Base-by-base conservation (phyloP, 2,888 invertebrate genomes). In the Pyrochroa serraticornis region DNA sequence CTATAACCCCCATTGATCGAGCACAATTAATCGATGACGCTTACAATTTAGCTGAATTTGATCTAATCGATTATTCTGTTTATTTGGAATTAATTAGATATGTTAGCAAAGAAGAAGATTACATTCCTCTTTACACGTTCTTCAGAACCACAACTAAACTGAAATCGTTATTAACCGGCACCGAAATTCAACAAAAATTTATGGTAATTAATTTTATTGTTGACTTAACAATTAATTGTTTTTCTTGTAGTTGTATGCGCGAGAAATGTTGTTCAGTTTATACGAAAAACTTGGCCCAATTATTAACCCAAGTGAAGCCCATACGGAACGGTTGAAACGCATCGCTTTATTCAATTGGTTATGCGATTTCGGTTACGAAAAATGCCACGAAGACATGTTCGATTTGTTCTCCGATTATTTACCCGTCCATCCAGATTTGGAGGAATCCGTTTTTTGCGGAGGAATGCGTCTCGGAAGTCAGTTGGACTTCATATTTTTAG, bases 11-110 rank as follows among this genome's bases (percentile, higher is more conserved):
- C 0, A 67, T 87, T 5, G 91, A 90, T 75, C 82, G 93, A 36
- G 92, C 90, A 0, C 90, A 92, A 56, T 69, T 88, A 3, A 76
- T 95, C 0, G 89, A 91, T 66, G 93, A 95, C 74, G 80, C 87
- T 6, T 83, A 87, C 57, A 84, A 84, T 64, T 76, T 88, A 48
- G 87, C 87, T 2, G 78, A 83, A 47, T 82, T 84, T 54, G 85
- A 84, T 30, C 77, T 83, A 33, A 75, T 88, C 51, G 80, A 79
- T 3, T 86, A 86, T 69, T 66, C 71, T 0, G 63, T 79, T 12
- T 82, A 87, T 0, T 78, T 90, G 43, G 81, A 84, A 10, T 71
- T 90, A 14, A 82, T 85, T 1, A 74, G 76, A 6, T 90, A 89
- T 72, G 75, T 90, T 68, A 74, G 73, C 0, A 72, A 81, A 1